These are phyloP conservation scores for Syrphus vitripennis DNA, from an alignment of 2,888 invertebrate species.

Conservation along the genomic window DNA sequence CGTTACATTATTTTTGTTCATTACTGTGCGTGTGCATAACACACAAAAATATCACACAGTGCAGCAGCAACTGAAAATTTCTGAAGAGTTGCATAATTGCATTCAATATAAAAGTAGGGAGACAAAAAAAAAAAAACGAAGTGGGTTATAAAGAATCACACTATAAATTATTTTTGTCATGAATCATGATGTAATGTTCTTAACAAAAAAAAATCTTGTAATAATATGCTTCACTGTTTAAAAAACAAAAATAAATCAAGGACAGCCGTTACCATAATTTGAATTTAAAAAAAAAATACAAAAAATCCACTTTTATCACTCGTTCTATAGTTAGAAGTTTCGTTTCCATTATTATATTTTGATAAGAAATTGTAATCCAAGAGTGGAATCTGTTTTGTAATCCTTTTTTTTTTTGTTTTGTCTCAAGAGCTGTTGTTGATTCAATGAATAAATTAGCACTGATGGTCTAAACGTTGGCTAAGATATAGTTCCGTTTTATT, in stretches of 20 bases:
- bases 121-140: constrained; percentile 4
- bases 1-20: constrained; percentile 16
- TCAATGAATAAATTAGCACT: constrained; percentile 81
- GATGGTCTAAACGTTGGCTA: constrained; percentile 75
- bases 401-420: constrained; percentile 16
- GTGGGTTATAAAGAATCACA: constrained; percentile 22
- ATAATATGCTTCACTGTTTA: constrained; percentile 55
- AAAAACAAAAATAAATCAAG: neutral
- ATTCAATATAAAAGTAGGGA: constrained; percentile 31
- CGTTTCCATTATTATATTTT: too few species aligned
- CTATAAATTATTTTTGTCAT: constrained; percentile 19
- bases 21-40: constrained; percentile 50
- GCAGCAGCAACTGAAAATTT: constrained; percentile 31
- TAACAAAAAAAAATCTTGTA: neutral
- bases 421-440: constrained; percentile 77
- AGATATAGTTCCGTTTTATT: constrained; percentile 47
- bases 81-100: constrained; percentile 67
- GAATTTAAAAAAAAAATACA: neutral
- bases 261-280: constrained; percentile 16
- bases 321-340: neutral
- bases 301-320: constrained; percentile 13
- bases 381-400: constrained; percentile 13
- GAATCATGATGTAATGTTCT: constrained; percentile 60
- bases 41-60: constrained; percentile 64
- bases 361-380: constrained; percentile 10